Evolutionary conservation across 2,797 vertebrate species (phyloP), one percentile per base, ranked within the genome.

Genomic region (Cynopterus sphinx): DNA sequence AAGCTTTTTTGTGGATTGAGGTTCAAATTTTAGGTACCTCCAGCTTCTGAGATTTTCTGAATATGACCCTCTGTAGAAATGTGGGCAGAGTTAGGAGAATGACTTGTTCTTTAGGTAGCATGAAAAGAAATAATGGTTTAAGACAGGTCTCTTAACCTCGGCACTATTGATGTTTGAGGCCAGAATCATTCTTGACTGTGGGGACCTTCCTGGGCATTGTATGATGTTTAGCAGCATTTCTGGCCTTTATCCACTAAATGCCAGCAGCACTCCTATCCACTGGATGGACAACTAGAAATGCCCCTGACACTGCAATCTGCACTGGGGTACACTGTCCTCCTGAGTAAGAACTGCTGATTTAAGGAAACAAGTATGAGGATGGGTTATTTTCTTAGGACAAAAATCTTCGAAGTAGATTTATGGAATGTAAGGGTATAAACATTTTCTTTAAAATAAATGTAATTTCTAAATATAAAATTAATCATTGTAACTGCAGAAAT

Each of bases 21-120:
- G 24, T 61, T 61, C 78, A 68, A 33, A 33, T 33, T 78, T 41
- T 2, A 61, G 13, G 39, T 28, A 53, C 9, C 26, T 73, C 33
- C 28, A 65, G n/a, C 75, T 39, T 67, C 86, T 71, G 33, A n/a
- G 16, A 6, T 87, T 94, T 87, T 89, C 90, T 85, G 43, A 88
- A 33, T 36, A 63, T 73, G 87, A 57, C n/a, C 24, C 8, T 92
- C 28, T 89, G 63, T 11, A 59, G 55, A 85, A 51, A 71, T 6
- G 1, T 24, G 71, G 46, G 33, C 12, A 24, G 26, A 13, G 0
- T 13, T 33, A 43, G 19, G 41, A 7, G 2, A 19, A 46, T 16
- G 26, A n/a, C 33, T 78, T 87, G 67, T 84, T 15, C 79, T 90
- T 91, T 73, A 81, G 75, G 78, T 36, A 70, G 41, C 53, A 19